Base-by-base conservation (phyloP, 1,140 invertebrate genomes). In the Apis laboriosa region DNA sequence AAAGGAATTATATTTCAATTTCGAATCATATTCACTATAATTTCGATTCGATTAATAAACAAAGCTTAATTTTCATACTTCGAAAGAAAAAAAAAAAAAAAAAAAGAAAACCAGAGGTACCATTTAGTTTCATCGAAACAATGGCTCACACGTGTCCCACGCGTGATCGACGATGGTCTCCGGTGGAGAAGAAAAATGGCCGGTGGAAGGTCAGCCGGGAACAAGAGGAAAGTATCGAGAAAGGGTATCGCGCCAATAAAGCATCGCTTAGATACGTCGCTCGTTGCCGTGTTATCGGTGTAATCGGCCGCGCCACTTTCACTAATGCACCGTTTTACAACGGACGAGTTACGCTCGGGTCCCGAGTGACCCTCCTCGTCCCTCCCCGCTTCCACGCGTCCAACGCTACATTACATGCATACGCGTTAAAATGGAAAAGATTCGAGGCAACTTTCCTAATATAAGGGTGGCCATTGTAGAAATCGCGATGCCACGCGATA, bases 291-390 rank as follows among this genome's bases (percentile, higher is more conserved):
- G 75, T 89, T 90, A 88, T 89, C 89, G 80, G 80, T 77, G 80
- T 84, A 90, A 84, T 87, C 85, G 80, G 64, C 63, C 76, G 56
- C 83, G 77, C 75, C 84, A 90, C 89, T 90, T 90, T 90, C 88
- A 86, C 89, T 89, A 88, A 89, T 86, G 81, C 85, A 77, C 83
- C 85, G 88, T 85, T 43, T 88, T 88, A 88, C 84, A 89, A 84
- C 82, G 71, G 81, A 87, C 77, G 78, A 86, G 84, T 89, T 85
- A 90, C 83, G 80, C 77, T 81, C 81, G 78, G 83, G 76, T 86
- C 86, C 64, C 80, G 84, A 61, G 72, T 60, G 87, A 84, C 75
- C 67, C 75, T 74, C 84, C 80, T 83, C 79, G 78, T 78, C 74
- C 60, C 34, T 34, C 34, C n/a, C 34, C 58, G 58, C 51, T 56